Evolutionary conservation across 2,797 vertebrate species (phyloP).

Genomic region (Acrossocheilus fasciatus): DNA sequence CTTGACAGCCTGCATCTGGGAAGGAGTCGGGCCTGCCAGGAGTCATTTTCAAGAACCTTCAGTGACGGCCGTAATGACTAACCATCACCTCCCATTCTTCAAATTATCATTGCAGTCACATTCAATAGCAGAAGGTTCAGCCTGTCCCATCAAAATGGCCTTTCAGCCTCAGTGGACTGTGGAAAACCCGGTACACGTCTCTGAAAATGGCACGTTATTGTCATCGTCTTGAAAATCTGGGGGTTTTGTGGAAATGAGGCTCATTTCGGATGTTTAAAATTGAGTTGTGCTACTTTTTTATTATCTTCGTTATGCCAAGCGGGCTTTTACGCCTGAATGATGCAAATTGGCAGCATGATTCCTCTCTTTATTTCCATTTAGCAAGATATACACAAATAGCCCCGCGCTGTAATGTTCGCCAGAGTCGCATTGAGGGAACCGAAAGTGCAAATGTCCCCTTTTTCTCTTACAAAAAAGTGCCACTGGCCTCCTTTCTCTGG

Average conservation of each 20-base stretch:
- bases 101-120: conserved; percentile 62
- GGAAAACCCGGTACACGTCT: conserved; percentile 34
- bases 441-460: conserved; percentile 51
- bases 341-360: conserved; percentile 16
- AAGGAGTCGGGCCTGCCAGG: conserved; percentile 62
- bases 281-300: conserved; percentile 21
- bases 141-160: conserved; percentile 46
- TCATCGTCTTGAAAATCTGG: conserved; percentile 11
- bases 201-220: conserved; percentile 30
- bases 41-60: conserved; percentile 64
- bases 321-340: neutral
- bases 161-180: conserved; percentile 48
- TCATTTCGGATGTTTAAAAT: conserved; percentile 19
- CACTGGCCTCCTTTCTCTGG: conserved; percentile 35
- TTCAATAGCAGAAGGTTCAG: conserved; percentile 54
- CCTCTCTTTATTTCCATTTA: conserved; percentile 29
- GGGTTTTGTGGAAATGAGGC: conserved; percentile 12
- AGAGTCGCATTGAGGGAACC: conserved; percentile 46
- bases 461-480: conserved; percentile 47
- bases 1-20: conserved; percentile 63
- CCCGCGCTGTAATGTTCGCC: conserved; percentile 40
- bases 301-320: neutral
- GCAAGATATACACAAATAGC: conserved; percentile 43
- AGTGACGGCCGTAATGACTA: conserved; percentile 65
- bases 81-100: conserved; percentile 67